phyloP scores from a whole-genome alignment of 2,888 invertebrate genomes.

The Nasonovia ribisnigri region DNA sequence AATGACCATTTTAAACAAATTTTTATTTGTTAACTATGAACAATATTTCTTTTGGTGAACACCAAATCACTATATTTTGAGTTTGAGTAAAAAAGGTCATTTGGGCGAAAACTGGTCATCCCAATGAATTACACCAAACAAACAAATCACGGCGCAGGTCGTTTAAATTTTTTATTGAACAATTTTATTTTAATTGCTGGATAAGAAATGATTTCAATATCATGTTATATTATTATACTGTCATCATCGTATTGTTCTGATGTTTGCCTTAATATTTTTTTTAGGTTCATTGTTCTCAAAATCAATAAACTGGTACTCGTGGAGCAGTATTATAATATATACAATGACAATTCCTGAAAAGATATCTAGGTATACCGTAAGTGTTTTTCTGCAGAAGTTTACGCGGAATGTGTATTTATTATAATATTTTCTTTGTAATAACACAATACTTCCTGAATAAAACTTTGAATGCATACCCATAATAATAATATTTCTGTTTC shows the following conservation, averaged over 20 bases:
- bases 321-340: not conserved
- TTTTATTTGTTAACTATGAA: no score
- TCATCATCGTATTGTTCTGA: not conserved
- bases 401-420: not conserved
- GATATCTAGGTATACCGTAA: not conserved
- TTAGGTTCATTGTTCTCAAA: not conserved
- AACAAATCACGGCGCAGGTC: not conserved
- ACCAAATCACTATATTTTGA: no score
- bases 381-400: not conserved
- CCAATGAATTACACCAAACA: not conserved
- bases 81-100: no score
- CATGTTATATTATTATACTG: not conserved
- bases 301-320: not conserved
- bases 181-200: not conserved
- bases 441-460: not conserved
- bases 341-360: slow-evolving; percentile 29
- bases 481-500: not conserved
- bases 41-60: no score
- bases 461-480: not conserved
- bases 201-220: not conserved
- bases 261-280: not conserved
- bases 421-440: not conserved
- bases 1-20: no score
- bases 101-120: no score
- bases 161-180: not conserved